Evolutionary conservation across 2,797 vertebrate species (phyloP).

Genomic region (Eulemur coronatus): DNA sequence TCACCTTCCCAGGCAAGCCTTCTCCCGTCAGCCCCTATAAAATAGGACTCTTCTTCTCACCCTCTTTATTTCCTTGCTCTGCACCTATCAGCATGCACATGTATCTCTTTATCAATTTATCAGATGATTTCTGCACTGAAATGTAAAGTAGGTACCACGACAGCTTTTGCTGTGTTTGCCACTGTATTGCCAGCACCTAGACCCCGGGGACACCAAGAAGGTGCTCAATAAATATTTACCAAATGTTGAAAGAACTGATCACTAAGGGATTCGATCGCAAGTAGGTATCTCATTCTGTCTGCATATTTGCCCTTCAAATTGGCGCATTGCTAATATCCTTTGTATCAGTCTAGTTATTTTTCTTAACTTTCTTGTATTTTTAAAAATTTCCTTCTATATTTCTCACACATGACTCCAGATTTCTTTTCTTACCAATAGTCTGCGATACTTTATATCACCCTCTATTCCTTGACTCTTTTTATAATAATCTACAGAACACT

Average conservation of each 20-base stretch:
- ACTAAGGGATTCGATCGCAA: not conserved
- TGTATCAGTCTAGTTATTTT: not conserved
- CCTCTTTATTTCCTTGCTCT: not conserved
- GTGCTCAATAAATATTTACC: not conserved
- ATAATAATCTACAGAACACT: not conserved
- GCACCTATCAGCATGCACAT: not conserved
- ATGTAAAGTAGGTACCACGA: not conserved
- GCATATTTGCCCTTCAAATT: not conserved
- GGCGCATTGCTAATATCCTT: not conserved
- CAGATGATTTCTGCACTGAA: not conserved
- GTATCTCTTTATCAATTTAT: not conserved
- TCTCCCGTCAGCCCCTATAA: not conserved
- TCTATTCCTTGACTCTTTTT: not conserved
- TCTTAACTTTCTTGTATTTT: not conserved
- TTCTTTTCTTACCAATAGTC: not conserved
- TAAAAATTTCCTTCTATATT: not conserved
- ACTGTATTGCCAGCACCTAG: not conserved
- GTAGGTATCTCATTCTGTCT: not conserved
- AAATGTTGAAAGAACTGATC: not conserved
- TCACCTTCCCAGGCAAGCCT: not conserved
- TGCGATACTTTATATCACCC: not conserved
- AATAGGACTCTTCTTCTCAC: not conserved
- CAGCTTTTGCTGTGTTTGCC: not conserved
- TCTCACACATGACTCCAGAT: not conserved
- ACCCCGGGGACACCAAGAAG: not conserved